Base-by-base conservation (phyloP, 2,113 vertebrate genomes). In the Lophura nycthemera region DNA sequence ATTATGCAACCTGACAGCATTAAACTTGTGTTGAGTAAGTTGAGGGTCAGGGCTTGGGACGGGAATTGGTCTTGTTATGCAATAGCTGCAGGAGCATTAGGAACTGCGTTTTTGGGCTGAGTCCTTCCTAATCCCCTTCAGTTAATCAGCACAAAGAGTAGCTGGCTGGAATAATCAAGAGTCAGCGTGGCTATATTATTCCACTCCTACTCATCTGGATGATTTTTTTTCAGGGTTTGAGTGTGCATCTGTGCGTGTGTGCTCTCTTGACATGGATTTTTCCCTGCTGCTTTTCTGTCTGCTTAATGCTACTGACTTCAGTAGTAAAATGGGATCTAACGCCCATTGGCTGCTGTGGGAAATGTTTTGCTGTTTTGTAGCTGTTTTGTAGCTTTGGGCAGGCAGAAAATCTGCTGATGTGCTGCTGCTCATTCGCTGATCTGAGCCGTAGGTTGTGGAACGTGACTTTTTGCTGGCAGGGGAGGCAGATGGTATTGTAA, bases 21-120 rank as follows among this genome's bases (percentile, higher is more conserved):
- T 94, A 64, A 96, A 96, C 71, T 95, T 93, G 64, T 81, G 57
- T 93, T 63, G 92, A 94, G 70, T 69, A 90, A 96, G 88, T 81
- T 89, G 77, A 76, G 94, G 80, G 79, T 88, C 79, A 88, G 79
- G 72, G 73, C 74, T 88, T 9, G 36, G 88, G 87, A 61, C 2
- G 0, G 91, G 81, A 66, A 77, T 71, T 2, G 5, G 83, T 86
- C 86, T 77, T 1, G 5, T 95, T 94, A 95, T 64, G 95, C 95
- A 96, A 95, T 92, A 79, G 75, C 93, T 85, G 83, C 91, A 94
- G 84, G 71, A 88, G 73, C 70, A 79, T 95, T 79, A 95, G 69
- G 86, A 92, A 1, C 83, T 88, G 89, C 69, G 45, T 84, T 95
- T 87, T 86, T 82, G 96, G 84, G 79, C 81, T 90, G 91, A 86